Evolutionary conservation across 2,888 invertebrate genomes (phyloP).

Genomic region (Ethmia dodecea): DNA sequence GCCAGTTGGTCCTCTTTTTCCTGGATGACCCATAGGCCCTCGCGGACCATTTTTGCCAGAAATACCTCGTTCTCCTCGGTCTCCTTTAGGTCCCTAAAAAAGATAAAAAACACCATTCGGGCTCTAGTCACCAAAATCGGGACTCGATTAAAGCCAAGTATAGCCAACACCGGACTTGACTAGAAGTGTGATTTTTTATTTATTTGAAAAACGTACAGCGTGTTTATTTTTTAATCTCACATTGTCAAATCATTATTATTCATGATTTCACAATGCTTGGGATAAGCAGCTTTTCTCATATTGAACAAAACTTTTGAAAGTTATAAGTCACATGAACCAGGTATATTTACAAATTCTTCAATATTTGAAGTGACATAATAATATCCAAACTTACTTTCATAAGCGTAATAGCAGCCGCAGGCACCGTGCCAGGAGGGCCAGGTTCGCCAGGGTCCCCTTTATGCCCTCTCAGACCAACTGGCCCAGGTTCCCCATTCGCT

Average conservation of each 20-base stretch:
- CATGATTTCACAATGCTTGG: too few relatives aligned
- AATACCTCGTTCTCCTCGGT: slow-evolving; percentile 18
- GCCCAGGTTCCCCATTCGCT: slow-evolving; percentile 69
- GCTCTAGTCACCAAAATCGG: background rate
- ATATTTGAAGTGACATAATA: too few relatives aligned
- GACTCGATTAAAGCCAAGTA: background rate
- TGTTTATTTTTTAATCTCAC: too few relatives aligned
- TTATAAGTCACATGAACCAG: too few relatives aligned
- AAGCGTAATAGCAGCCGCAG: background rate
- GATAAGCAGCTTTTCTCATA: too few relatives aligned
- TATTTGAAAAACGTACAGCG: too few relatives aligned
- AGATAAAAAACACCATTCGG: background rate
- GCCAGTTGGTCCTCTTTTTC: slow-evolving; percentile 18
- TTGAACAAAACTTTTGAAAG: too few relatives aligned
- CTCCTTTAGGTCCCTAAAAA: slow-evolving; percentile 16
- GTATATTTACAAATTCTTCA: too few relatives aligned
- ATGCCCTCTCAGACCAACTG: slow-evolving; percentile 17
- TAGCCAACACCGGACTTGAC: background rate
- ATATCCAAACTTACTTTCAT: slow-evolving; percentile 3
- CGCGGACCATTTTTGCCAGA: slow-evolving; percentile 10
- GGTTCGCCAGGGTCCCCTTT: slow-evolving; percentile 22
- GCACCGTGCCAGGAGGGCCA: slow-evolving; percentile 3
- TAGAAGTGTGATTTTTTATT: too few relatives aligned
- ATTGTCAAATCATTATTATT: too few relatives aligned
- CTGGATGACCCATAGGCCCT: slow-evolving; percentile 14